These are phyloP conservation scores for Gastrophryne carolinensis DNA, from an alignment of 2,797 vertebrate genomes.

Conservation along the genomic window DNA sequence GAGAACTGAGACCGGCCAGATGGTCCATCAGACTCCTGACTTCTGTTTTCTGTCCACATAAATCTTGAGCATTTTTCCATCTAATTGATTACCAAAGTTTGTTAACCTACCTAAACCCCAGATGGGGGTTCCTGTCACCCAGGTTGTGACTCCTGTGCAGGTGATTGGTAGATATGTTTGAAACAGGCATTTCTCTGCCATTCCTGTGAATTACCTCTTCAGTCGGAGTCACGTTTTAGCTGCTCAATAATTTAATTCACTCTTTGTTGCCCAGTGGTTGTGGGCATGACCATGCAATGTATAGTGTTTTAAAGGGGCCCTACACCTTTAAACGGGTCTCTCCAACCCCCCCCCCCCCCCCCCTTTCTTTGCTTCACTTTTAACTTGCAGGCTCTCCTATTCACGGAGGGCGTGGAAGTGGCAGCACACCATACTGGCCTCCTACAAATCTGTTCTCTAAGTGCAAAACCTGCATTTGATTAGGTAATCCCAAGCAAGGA, in stretches of 20 bases:
- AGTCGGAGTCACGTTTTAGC: too few species aligned
- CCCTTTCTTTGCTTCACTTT: too few species aligned
- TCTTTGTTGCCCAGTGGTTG: background rate
- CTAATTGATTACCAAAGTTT: background rate
- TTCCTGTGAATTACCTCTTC: background rate
- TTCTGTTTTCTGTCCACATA: conserved; percentile 2
- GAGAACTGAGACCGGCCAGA: background rate
- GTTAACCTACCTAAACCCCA: too few species aligned
- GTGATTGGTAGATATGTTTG: background rate
- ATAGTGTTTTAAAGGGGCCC: background rate
- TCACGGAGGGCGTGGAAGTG: too few species aligned
- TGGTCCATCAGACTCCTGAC: background rate
- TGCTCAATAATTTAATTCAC: background rate
- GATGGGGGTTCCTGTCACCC: too few species aligned
- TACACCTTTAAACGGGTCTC: too few species aligned
- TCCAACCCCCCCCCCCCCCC: too few species aligned
- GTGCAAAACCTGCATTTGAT: too few species aligned
- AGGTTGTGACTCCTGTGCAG: background rate
- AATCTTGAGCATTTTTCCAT: background rate
- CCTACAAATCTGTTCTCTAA: too few species aligned
- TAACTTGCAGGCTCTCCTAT: too few species aligned
- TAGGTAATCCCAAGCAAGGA: too few species aligned
- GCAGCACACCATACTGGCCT: too few species aligned
- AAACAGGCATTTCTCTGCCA: background rate
- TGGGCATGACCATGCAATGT: background rate